Base-by-base conservation (phyloP, 2,113 vertebrate species). In the Sturnus vulgaris region DNA sequence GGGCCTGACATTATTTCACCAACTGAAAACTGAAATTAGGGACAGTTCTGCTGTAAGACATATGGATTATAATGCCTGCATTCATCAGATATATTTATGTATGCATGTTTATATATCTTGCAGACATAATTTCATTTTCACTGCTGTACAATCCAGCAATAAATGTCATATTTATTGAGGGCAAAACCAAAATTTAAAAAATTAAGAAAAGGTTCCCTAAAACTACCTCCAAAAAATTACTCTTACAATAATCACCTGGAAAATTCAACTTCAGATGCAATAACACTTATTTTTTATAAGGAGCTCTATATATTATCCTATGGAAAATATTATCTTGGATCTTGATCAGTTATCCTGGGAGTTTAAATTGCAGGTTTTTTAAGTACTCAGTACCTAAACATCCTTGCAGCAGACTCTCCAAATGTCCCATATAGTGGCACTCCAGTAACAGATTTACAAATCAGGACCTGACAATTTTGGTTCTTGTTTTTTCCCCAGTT, bases 171-270 rank as follows among this genome's bases (percentile, higher is more conserved):
- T 59, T 64, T 13, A 8, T 0, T 15, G 24, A 20, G 9, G 3
- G 0, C 3, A 6, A 11, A 59, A 55, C 11, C 11, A 24, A 2
- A 33, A 2, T 21, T 20, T 15, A 42, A 20, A 44, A 25, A 52
- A 53, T 11, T 10, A 21, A 40, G 24, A 53, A 33, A 47, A 40
- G 1, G 2, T 53, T 64, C 24, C n/a, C 39, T 42, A 75, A 37
- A 90, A 60, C n/a, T 10, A 88, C 9, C 31, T 76, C 27, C 10
- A 73, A 68, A 68, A 85, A 56, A 12, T 25, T 57, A 46, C 3
- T 50, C 50, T 52, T 83, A 46, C 22, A 81, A 30, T 69, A 52
- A 25, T 37, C 27, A 73, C 15, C 15, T 44, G 56, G 21, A 59
- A 77, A 70, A 82, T 42, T 82, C n/a, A 90, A 69, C n/a, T 57